These are phyloP conservation scores for Araneus ventricosus DNA, from an alignment of 1,140 invertebrate species.

Conservation along the genomic window DNA sequence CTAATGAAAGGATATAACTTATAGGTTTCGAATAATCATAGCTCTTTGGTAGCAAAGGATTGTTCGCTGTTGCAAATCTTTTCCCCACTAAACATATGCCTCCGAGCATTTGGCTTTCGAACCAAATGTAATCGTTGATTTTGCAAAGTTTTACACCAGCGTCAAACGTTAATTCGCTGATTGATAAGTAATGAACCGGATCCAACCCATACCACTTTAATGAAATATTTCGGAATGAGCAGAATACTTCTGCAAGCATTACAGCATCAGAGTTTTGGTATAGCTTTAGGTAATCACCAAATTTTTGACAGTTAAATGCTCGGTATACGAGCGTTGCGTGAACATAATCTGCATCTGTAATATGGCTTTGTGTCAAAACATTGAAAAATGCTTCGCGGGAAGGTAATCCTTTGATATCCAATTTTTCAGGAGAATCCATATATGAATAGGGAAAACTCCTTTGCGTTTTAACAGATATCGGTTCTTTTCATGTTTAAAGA, in stretches of 20 bases:
- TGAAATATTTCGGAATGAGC: neutral
- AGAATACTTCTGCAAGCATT: conserved; percentile 30
- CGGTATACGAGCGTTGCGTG: neutral
- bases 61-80: too few species aligned
- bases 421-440: too few species aligned
- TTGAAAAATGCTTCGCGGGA: too few species aligned
- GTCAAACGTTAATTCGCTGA: neutral
- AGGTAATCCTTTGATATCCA: too few species aligned
- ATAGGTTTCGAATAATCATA: too few species aligned
- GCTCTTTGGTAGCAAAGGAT: too few species aligned
- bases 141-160: conserved; percentile 35
- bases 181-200: conserved; percentile 4
- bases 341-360: neutral
- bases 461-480: too few species aligned
- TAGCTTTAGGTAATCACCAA: conserved; percentile 19
- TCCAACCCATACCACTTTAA: neutral
- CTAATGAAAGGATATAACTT: neutral
- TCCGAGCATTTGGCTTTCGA: too few species aligned
- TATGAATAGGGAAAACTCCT: too few species aligned
- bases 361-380: neutral
- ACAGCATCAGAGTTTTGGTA: conserved; percentile 26
- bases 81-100: too few species aligned
- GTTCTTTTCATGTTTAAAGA: too few species aligned
- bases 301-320: neutral
- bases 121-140: conserved; percentile 14